Percentiles rank a stretch among this genome's conserved stretches.
These are phyloP conservation scores for Caenorhabditis plicata DNA, from an alignment of 2,888 invertebrate genomes.

Conservation along the genomic window DNA sequence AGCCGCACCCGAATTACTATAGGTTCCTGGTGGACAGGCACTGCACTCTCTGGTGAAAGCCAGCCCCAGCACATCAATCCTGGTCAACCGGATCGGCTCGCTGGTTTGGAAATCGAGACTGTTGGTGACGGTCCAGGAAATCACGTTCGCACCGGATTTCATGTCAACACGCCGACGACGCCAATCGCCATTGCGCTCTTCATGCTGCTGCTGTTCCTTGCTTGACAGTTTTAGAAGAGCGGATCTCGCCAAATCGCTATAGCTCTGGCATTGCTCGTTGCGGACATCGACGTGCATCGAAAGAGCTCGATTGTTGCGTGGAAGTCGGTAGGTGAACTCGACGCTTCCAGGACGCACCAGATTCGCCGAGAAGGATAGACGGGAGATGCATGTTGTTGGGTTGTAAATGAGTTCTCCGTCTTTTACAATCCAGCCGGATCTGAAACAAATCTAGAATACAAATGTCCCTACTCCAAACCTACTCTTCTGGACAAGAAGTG, in stretches of 20 bases:
- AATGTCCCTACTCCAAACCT: conserved; percentile 7
- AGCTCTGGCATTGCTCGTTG: conserved; percentile 64
- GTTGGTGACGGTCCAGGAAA: conserved; percentile 71
- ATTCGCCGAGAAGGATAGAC: conserved; percentile 70
- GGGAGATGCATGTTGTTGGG: conserved; percentile 70
- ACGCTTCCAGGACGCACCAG: conserved; percentile 70
- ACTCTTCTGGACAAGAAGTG: conserved; percentile 35
- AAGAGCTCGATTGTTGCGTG: conserved; percentile 50
- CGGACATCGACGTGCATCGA: conserved; percentile 54
- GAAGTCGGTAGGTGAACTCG: conserved; percentile 68
- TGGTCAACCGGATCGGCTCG: conserved; percentile 57
- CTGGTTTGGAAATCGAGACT: conserved; percentile 41
- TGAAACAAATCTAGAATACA: conserved; percentile 38
- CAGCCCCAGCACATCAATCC: conserved; percentile 68
- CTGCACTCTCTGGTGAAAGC: conserved; percentile 71
- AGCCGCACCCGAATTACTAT: conserved; percentile 66
- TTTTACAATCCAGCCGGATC: conserved; percentile 69
- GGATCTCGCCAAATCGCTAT: conserved; percentile 34
- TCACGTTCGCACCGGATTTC: conserved; percentile 67
- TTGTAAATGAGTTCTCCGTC: conserved; percentile 69
- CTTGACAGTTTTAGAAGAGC: conserved; percentile 18
- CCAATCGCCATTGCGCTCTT: conserved; percentile 47
- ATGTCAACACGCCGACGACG: conserved; percentile 60
- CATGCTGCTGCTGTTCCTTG: conserved; percentile 18
- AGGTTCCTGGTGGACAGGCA: conserved; percentile 68